Evolutionary conservation across 2,113 vertebrate species (phyloP), one percentile per base, ranked within the genome.

Genomic region (Albula glossodonta): DNA sequence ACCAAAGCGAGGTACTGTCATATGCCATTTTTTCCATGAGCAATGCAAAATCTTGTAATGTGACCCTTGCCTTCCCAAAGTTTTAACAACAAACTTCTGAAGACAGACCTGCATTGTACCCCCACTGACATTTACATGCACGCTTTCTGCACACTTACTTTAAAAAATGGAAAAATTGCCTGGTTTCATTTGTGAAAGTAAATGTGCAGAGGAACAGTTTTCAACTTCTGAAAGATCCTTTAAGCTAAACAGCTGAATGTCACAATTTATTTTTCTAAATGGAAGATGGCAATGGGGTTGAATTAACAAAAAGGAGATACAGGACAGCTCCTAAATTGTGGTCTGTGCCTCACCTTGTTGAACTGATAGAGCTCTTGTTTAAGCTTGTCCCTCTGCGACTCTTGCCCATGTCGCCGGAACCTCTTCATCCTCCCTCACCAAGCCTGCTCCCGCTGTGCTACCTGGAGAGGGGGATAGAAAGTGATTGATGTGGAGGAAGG

Each of bases 281-380:
- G 15, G 51, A 57, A 25, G 50, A 52, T 49, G 63, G 51, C 22
- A 50, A 25, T 51, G 17, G 17, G 13, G 50, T 31, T 3, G 50
- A 25, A 52, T 1, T 77, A 81, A 49, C 12, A 51, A 3, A 31
- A 56, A 0, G 2, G 50, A 53, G 48, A 53, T 70, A 19, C 74
- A 49, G 70, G 31, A 25, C 50, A 22, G 66, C 31, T 41, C 31
- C 31, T 41, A 41, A 41, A 41, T 41, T 41, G 31, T 41, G 31
- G 31, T 41, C 31, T 41, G 83, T 51, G 89, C 80, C 70, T 4
- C 93, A 95, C 98, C 97, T 99, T 99, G 91, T 97, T 98, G 81
- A 99, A 99, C 88, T 98, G 97, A 92, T 97, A 99, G 78, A 99
- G 97, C 86, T 99, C 98, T 0, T 97, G 96, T 93, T 98, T 99